A percentile compares a stretch with the other conserved stretches of the same genome.
Conservation (phyloP, 2,113 vertebrate genomes). For the Burhinus oedicnemus region DNA sequence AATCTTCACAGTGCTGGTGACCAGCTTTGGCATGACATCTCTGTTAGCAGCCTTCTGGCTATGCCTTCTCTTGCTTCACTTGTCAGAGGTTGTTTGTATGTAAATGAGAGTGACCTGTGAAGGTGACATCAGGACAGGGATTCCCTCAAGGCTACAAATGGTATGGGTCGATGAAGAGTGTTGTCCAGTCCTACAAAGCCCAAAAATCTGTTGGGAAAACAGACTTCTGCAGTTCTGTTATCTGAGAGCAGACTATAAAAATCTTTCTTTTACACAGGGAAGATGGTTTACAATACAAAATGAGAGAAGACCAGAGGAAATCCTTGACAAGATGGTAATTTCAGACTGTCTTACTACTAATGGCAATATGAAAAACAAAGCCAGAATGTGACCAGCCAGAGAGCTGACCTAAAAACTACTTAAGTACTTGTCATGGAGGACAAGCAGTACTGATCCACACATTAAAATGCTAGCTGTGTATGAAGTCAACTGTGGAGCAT, state of each 20-base stretch:
- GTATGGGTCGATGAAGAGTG: not conserved
- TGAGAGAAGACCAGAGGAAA: not conserved
- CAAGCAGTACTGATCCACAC: not conserved
- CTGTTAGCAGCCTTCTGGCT: slow-evolving; percentile 1
- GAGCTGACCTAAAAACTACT: not conserved
- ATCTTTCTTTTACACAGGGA: not conserved
- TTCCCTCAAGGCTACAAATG: not conserved
- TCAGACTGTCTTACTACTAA: not conserved
- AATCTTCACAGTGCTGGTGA: not conserved
- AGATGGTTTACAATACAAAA: not conserved
- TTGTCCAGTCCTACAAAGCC: not conserved
- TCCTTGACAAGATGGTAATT: not conserved
- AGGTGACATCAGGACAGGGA: not conserved
- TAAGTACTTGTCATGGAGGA: not conserved
- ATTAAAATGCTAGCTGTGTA: not conserved
- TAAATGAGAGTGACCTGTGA: not conserved
- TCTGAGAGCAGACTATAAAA: not conserved
- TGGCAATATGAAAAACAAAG: not conserved
- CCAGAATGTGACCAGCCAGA: not conserved
- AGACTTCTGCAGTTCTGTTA: not conserved
- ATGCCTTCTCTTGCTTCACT: not conserved
- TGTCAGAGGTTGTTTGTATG: not conserved
- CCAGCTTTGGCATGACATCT: not conserved
- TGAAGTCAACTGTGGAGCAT: not conserved
- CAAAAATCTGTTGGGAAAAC: not conserved